These are phyloP conservation scores for Pangasius krempfi DNA, from an alignment of 2,797 vertebrate genomes.

Conservation along the genomic window DNA sequence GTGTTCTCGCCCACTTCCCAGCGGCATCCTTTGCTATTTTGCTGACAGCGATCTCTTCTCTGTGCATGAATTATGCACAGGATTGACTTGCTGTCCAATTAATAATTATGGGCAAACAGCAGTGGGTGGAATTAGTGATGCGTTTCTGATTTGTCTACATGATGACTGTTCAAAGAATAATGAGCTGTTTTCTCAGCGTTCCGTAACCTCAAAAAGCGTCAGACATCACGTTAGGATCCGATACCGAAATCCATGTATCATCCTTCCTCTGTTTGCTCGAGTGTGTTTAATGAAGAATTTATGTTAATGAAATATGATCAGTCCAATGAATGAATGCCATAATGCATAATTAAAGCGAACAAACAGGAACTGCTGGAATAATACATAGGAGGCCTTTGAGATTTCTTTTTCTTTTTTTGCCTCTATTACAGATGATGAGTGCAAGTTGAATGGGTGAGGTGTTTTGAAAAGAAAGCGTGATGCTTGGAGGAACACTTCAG, in stretches of 20 bases:
- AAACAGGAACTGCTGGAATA: slow-evolving; percentile 63
- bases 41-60: slow-evolving; percentile 18
- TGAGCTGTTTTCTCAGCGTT: slow-evolving; percentile 39
- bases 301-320: slow-evolving; percentile 67
- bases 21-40: slow-evolving; percentile 13
- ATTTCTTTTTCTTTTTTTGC: slow-evolving; percentile 55
- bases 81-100: slow-evolving; percentile 73
- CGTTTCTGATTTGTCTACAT: slow-evolving; percentile 63
- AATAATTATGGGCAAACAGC: slow-evolving; percentile 68
- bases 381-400: slow-evolving; percentile 58
- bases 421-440: slow-evolving; percentile 50
- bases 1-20: not conserved
- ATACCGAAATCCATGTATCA: slow-evolving; percentile 58
- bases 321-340: slow-evolving; percentile 62
- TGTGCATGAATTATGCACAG: slow-evolving; percentile 71
- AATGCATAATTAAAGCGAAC: slow-evolving; percentile 70
- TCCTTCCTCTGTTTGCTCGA: slow-evolving; percentile 59
- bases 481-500: slow-evolving; percentile 1
- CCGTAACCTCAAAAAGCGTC: not conserved
- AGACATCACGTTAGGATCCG: slow-evolving; percentile 26
- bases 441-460: slow-evolving; percentile 52
- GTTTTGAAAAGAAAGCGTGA: slow-evolving; percentile 29
- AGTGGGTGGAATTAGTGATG: slow-evolving; percentile 52
- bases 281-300: slow-evolving; percentile 66
- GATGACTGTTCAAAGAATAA: slow-evolving; percentile 56